A percentile compares a stretch with the other conserved stretches of the same genome.
These are phyloP conservation scores for Parazoanthus darwini DNA, from an alignment of 92 coral and sea anemone genomes.

Conservation along the genomic window DNA sequence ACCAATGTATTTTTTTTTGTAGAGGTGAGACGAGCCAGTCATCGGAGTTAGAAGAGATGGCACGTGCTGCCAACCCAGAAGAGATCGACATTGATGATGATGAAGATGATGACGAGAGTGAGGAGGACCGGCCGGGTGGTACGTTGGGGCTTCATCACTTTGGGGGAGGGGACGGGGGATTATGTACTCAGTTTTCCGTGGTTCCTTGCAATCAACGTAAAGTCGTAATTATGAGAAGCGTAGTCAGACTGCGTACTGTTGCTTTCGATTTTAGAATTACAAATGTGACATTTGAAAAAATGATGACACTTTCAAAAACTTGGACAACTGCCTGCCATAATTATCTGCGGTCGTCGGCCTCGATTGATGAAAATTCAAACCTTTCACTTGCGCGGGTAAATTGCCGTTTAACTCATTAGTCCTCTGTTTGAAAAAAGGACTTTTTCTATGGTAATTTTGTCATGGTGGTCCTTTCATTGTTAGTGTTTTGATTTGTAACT, in stretches of 20 bases:
- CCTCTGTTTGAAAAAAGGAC: too few species aligned
- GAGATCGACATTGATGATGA: constrained; percentile 98
- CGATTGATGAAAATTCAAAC: too few species aligned
- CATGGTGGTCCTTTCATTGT: too few species aligned
- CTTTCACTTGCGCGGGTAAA: too few species aligned
- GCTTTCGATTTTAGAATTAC: too few species aligned
- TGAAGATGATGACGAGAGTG: constrained; percentile 85
- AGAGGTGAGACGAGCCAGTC: constrained; percentile 87
- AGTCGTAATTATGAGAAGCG: neutral
- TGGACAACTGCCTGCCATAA: too few species aligned
- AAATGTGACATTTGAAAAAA: too few species aligned
- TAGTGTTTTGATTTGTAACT: too few species aligned
- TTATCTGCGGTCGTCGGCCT: too few species aligned
- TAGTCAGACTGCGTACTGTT: neutral
- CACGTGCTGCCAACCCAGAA: constrained; percentile 85
- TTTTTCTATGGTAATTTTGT: too few species aligned
- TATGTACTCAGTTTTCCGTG: neutral
- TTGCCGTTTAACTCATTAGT: too few species aligned
- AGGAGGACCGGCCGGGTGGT: constrained; percentile 32
- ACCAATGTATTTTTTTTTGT: neutral
- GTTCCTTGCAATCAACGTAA: neutral
- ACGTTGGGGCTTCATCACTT: neutral
- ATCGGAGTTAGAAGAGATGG: constrained; percentile 62
- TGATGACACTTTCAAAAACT: too few species aligned
- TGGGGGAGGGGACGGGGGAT: neutral